These are phyloP conservation scores for Picathartes gymnocephalus DNA, from an alignment of 2,113 vertebrate species.

Conservation along the genomic window DNA sequence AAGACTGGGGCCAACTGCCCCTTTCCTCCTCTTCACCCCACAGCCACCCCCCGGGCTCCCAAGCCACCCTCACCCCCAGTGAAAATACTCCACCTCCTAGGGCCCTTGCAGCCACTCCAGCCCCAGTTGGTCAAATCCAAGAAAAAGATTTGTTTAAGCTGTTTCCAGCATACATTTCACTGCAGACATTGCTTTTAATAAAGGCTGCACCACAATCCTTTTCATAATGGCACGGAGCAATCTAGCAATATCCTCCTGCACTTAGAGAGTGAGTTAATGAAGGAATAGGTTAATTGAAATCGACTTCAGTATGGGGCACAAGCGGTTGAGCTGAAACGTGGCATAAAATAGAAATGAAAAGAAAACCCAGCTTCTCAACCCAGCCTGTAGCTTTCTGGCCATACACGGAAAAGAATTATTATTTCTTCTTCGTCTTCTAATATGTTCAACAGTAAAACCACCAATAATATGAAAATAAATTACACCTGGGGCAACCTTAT, in stretches of 20 bases:
- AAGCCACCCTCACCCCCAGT: background rate
- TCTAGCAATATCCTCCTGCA: conserved; percentile 57
- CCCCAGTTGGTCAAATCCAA: conserved; percentile 31
- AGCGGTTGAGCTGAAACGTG: background rate
- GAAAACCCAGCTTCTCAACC: conserved; percentile 43
- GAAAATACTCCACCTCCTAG: background rate
- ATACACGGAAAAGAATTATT: conserved; percentile 56
- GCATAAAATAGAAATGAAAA: conserved; percentile 64
- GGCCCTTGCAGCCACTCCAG: background rate
- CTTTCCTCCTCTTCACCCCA: background rate
- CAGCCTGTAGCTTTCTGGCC: conserved; percentile 41
- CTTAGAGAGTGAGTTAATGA: conserved; percentile 64
- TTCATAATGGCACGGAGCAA: conserved; percentile 26
- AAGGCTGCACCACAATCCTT: conserved; percentile 45
- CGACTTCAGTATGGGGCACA: background rate
- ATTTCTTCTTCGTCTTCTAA: conserved; percentile 67
- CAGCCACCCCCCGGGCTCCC: background rate
- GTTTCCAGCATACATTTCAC: conserved; percentile 21
- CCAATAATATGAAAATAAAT: conserved; percentile 74
- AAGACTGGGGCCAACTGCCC: background rate
- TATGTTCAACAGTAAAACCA: conserved; percentile 68
- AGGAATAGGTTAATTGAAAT: conserved; percentile 63
- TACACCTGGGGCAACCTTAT: conserved; percentile 80
- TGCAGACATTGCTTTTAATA: conserved; percentile 47
- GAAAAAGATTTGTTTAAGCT: conserved; percentile 50